Percentiles rank a stretch among this genome's conserved stretches.
phyloP scores from a whole-genome alignment of 1,140 invertebrate genomes.

The Drosophila kepulauana region DNA sequence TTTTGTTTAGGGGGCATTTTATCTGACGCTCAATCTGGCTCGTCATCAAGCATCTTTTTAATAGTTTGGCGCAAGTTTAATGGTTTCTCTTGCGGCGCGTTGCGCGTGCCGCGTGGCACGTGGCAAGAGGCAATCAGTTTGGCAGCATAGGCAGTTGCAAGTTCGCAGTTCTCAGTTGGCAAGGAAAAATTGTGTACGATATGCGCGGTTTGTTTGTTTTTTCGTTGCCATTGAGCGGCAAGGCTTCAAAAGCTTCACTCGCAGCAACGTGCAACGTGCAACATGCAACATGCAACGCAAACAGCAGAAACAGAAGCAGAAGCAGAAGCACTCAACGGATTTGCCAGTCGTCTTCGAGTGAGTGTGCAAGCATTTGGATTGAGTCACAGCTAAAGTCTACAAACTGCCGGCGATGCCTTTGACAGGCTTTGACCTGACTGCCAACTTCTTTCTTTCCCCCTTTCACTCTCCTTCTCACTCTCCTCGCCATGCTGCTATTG shows the following conservation, averaged over 20 bases:
- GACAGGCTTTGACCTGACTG: constrained; percentile 43
- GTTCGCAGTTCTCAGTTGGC: constrained; percentile 1
- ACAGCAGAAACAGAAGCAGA: constrained; percentile 3
- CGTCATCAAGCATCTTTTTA: constrained; percentile 2
- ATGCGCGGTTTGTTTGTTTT: constrained; percentile 25
- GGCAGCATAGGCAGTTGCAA: constrained; percentile 9
- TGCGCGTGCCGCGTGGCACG: too few relatives aligned
- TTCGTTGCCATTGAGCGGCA: constrained; percentile 17
- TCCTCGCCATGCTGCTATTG: not conserved
- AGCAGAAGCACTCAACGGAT: constrained; percentile 37
- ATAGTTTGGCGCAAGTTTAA: constrained; percentile 1
- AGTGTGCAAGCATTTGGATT: constrained; percentile 21
- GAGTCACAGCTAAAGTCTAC: constrained; percentile 28
- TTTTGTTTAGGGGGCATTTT: not conserved
- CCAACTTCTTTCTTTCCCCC: too few relatives aligned
- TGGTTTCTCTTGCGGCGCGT: not conserved
- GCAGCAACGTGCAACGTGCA: constrained; percentile 12
- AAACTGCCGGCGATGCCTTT: constrained; percentile 44
- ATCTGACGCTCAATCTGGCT: not conserved
- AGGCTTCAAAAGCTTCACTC: constrained; percentile 4
- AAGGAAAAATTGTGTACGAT: not conserved
- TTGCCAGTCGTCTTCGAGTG: constrained; percentile 7
- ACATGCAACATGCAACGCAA: constrained; percentile 28
- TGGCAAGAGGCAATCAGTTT: not conserved
- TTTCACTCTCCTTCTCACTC: not conserved